These are phyloP conservation scores for Drosophila fuyamai DNA, from an alignment of 1,140 invertebrate genomes.

Conservation along the genomic window DNA sequence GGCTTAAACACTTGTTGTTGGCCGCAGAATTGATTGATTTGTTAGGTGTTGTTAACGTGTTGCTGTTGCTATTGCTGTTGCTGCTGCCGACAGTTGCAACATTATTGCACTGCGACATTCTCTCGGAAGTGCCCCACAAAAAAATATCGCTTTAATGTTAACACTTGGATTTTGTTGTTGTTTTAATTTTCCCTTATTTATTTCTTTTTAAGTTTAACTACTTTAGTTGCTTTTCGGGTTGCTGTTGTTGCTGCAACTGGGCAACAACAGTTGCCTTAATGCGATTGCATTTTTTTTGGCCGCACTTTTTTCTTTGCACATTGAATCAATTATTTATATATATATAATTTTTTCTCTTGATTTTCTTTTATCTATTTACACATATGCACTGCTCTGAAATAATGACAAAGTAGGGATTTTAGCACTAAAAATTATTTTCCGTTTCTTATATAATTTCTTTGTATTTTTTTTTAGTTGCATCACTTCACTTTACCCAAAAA, in stretches of 20 bases:
- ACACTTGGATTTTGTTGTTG: slow-evolving; percentile 5
- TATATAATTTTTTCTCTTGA: slow-evolving; percentile 15
- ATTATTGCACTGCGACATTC: slow-evolving; percentile 75
- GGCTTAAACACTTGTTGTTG: slow-evolving; percentile 82
- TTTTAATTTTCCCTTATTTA: slow-evolving; percentile 4
- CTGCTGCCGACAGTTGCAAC: slow-evolving; percentile 55
- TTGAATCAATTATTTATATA: slow-evolving; percentile 17
- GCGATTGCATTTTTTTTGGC: slow-evolving; percentile 14
- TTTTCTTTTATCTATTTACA: slow-evolving; percentile 57
- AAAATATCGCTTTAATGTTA: slow-evolving; percentile 9
- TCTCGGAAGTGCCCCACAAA: slow-evolving; percentile 43
- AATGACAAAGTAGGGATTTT: slow-evolving; percentile 4
- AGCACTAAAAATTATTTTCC: neutral
- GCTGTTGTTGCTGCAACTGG: slow-evolving; percentile 28
- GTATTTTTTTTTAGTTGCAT: neutral
- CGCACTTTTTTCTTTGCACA: slow-evolving; percentile 12
- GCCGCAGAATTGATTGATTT: slow-evolving; percentile 57
- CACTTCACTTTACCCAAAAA: slow-evolving; percentile 17
- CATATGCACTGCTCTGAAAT: slow-evolving; percentile 43
- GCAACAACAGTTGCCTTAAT: slow-evolving; percentile 27
- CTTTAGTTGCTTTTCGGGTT: slow-evolving; percentile 11
- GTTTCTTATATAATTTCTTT: neutral
- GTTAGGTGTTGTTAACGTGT: slow-evolving; percentile 17
- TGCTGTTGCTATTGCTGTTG: slow-evolving; percentile 44
- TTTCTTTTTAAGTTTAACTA: slow-evolving; percentile 5